phyloP scores from a whole-genome alignment of 2,113 vertebrate species.

The Pongo pygmaeus region DNA sequence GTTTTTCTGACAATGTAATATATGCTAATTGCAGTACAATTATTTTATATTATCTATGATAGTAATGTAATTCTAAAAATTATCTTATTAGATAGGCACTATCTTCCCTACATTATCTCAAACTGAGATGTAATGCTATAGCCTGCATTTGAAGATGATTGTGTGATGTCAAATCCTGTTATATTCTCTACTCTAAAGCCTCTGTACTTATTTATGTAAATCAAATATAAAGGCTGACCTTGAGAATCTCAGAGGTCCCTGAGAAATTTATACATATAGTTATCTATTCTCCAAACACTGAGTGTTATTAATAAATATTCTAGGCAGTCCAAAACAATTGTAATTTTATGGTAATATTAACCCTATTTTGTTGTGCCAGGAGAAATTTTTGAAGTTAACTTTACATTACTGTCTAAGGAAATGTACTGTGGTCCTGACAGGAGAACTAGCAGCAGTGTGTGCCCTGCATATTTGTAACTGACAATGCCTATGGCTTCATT shows the following conservation, averaged over 20 bases:
- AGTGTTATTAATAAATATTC: not conserved
- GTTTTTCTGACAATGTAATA: not conserved
- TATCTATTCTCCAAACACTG: not conserved
- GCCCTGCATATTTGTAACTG: constrained; percentile 41
- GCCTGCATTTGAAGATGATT: not conserved
- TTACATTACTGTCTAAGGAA: constrained; percentile 17
- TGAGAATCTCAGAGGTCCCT: not conserved
- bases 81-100: not conserved
- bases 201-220: not conserved
- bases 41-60: not conserved
- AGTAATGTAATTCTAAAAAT: not conserved
- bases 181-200: not conserved
- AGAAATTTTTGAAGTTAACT: not conserved
- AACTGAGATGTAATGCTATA: not conserved
- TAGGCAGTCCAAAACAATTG: not conserved
- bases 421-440: not conserved
- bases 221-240: not conserved
- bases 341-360: not conserved
- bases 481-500: constrained; percentile 62
- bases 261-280: not conserved
- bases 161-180: not conserved
- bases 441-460: constrained; percentile 40
- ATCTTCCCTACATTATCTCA: not conserved
- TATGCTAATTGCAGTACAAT: not conserved
- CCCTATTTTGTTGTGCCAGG: not conserved